These are phyloP conservation scores for Hymenopus coronatus DNA, from an alignment of 2,888 invertebrate species.

Conservation along the genomic window DNA sequence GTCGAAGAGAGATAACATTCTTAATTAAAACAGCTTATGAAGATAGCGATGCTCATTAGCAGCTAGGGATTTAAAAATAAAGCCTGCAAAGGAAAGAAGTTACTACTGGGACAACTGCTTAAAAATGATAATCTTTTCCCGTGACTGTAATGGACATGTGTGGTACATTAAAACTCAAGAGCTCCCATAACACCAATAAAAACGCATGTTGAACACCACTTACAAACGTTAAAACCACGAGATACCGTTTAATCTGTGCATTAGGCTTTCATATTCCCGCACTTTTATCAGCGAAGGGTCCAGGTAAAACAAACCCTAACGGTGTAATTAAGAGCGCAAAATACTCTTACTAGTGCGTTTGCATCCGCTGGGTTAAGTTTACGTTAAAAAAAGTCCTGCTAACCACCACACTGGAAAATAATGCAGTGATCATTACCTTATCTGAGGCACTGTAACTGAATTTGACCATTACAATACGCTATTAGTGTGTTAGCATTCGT, in stretches of 20 bases:
- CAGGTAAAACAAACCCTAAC: background rate
- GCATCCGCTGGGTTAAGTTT: background rate
- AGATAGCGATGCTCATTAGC: background rate
- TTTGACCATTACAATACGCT: constrained; percentile 2
- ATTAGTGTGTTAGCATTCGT: constrained; percentile 8
- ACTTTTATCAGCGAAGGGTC: background rate
- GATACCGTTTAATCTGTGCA: background rate
- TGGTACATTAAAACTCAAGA: background rate
- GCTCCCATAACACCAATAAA: background rate
- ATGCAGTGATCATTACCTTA: constrained; percentile 17
- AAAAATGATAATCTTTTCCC: background rate
- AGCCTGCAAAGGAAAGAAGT: background rate
- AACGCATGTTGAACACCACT: background rate
- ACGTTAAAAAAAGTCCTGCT: background rate
- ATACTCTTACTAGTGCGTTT: background rate
- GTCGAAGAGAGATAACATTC: background rate
- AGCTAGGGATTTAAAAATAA: background rate
- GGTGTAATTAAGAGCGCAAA: background rate
- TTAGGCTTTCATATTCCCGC: background rate
- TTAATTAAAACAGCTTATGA: background rate
- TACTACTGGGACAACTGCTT: background rate
- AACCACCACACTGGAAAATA: background rate
- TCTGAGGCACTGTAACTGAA: background rate
- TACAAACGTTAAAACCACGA: background rate
- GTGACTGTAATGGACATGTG: background rate